Evolutionary conservation across 2,113 vertebrate species (phyloP).

Genomic region (Hyperopisus bebe): DNA sequence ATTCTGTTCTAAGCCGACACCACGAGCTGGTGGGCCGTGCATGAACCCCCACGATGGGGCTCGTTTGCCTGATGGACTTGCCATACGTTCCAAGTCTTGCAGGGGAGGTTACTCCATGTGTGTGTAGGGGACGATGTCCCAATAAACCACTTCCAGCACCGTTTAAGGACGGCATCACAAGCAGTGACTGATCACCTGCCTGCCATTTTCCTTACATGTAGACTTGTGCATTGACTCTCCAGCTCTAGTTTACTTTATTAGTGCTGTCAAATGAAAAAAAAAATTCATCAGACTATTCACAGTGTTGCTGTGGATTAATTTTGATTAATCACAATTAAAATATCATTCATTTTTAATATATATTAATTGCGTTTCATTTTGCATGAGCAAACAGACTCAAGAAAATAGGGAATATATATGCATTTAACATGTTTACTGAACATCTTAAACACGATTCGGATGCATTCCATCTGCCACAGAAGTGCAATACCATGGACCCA

Average conservation of each 20-base stretch:
- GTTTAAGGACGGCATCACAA: not conserved
- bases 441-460: too few species aligned
- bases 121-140: not conserved
- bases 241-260: not conserved
- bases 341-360: too few species aligned
- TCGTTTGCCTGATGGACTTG: not conserved
- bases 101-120: not conserved
- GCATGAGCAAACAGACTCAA: too few species aligned
- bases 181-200: not conserved
- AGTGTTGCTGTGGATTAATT: too few species aligned
- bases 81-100: not conserved
- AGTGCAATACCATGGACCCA: too few species aligned
- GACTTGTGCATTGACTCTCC: not conserved
- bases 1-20: constrained; percentile 33
- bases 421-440: too few species aligned
- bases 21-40: not conserved
- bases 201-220: not conserved
- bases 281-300: too few species aligned
- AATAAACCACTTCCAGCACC: not conserved
- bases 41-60: not conserved
- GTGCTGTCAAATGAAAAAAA: too few species aligned
- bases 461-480: too few species aligned
- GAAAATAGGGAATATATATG: too few species aligned
- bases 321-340: too few species aligned
- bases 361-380: too few species aligned